A percentile compares a stretch with the other conserved stretches of the same genome.
phyloP scores from a whole-genome alignment of 2,113 vertebrate species.

The pig (Sus scrofa) region DNA sequence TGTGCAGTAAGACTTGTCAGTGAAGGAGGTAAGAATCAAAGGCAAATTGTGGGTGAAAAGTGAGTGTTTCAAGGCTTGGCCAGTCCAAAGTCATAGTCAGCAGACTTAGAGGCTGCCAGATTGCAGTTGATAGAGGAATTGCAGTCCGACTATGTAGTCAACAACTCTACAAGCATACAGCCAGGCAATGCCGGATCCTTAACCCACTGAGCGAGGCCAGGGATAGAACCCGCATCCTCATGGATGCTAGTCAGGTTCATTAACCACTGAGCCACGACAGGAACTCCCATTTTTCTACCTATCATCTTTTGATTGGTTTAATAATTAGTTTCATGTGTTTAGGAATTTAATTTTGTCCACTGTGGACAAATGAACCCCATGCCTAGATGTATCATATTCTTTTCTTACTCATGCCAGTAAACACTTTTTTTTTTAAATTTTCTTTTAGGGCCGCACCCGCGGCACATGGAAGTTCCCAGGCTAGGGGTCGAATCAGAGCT shows the following conservation, averaged over 20 bases:
- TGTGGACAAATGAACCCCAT: background rate
- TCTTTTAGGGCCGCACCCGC: too few species aligned
- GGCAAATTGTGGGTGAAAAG: background rate
- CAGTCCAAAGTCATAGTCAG: background rate
- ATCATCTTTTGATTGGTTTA: constrained; percentile 53
- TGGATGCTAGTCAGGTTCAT: too few species aligned
- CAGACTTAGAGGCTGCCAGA: background rate
- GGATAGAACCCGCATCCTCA: too few species aligned
- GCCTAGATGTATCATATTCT: background rate
- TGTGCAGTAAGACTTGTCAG: background rate
- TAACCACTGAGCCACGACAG: too few species aligned
- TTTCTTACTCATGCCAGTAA: background rate
- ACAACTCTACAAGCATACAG: background rate
- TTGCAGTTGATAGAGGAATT: background rate
- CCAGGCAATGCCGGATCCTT: too few species aligned
- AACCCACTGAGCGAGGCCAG: too few species aligned
- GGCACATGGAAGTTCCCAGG: too few species aligned
- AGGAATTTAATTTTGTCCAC: background rate
- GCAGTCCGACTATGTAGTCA: background rate
- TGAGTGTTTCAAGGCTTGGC: background rate
- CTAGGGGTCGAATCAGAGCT: too few species aligned
- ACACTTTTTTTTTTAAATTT: background rate
- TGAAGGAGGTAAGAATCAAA: background rate
- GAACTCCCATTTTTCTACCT: constrained; percentile 16
- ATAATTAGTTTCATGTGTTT: constrained; percentile 43